A percentile compares a stretch with the other conserved stretches of the same genome.
phyloP scores from a whole-genome alignment of 2,888 invertebrate species.

The Andrena fulva region DNA sequence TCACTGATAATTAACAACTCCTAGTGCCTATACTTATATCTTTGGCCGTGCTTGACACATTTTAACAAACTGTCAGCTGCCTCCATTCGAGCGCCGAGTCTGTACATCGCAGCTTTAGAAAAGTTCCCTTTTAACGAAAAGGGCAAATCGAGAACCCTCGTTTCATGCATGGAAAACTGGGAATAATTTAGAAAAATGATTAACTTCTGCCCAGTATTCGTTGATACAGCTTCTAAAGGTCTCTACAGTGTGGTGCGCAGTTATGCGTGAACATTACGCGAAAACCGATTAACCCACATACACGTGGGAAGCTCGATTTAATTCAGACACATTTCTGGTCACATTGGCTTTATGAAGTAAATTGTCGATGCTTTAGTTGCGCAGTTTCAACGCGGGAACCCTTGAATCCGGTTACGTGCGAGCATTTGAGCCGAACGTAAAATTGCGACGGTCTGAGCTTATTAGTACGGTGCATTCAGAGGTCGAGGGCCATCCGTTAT shows the following conservation, averaged over 20 bases:
- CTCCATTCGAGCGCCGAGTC: too few species aligned
- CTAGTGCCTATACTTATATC: too few species aligned
- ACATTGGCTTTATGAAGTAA: slow-evolving; percentile 23
- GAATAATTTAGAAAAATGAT: slow-evolving; percentile 48
- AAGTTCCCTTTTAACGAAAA: too few species aligned
- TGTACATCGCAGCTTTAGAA: too few species aligned
- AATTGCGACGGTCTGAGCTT: slow-evolving; percentile 4
- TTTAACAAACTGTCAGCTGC: too few species aligned
- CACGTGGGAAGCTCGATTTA: slow-evolving; percentile 41
- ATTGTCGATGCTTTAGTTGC: slow-evolving; percentile 4
- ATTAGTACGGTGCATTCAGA: slow-evolving; percentile 9
- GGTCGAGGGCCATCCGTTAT: not conserved
- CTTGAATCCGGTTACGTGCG: slow-evolving; percentile 27
- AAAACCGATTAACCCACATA: slow-evolving; percentile 58
- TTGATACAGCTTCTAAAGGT: slow-evolving; percentile 41
- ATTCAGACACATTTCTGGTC: slow-evolving; percentile 24
- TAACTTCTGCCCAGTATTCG: slow-evolving; percentile 52
- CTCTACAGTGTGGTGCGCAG: slow-evolving; percentile 5
- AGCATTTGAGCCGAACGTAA: slow-evolving; percentile 21
- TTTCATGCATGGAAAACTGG: slow-evolving; percentile 36
- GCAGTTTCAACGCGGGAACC: slow-evolving; percentile 7
- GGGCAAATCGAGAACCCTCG: too few species aligned
- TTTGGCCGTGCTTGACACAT: too few species aligned
- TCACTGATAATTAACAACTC: too few species aligned
- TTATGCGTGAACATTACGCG: slow-evolving; percentile 33